A percentile compares a stretch with the other conserved stretches of the same genome.
Evolutionary conservation across 2,888 invertebrate genomes (phyloP).

Genomic region (Melanostoma mellinum): DNA sequence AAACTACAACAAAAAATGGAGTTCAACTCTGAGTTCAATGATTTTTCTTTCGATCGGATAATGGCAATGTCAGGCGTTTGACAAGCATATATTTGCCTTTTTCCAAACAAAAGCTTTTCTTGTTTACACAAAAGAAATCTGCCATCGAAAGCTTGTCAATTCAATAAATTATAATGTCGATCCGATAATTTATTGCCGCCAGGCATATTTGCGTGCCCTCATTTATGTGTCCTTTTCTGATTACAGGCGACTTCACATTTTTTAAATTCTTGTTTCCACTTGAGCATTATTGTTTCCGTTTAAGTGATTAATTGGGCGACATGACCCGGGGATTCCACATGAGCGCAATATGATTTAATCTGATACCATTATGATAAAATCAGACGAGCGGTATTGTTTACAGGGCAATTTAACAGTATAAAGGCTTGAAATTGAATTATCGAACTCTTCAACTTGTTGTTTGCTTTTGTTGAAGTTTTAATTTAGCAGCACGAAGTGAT

Average conservation of each 20-base stretch:
- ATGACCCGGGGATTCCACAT: conserved; percentile 22
- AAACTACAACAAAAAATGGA: too few relatives aligned
- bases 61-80: too few relatives aligned
- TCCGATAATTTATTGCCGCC: too few relatives aligned
- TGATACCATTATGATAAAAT: conserved; percentile 15
- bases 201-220: not conserved
- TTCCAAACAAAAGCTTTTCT: too few relatives aligned
- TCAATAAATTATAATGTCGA: too few relatives aligned
- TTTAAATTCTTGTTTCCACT: not conserved
- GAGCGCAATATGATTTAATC: conserved; percentile 13
- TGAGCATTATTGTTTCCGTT: not conserved
- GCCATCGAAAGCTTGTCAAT: too few relatives aligned
- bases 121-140: too few relatives aligned
- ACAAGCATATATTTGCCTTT: too few relatives aligned
- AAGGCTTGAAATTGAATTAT: conserved; percentile 10
- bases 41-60: too few relatives aligned
- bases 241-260: not conserved
- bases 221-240: not conserved
- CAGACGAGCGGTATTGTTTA: conserved; percentile 17
- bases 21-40: too few relatives aligned
- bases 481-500: not conserved
- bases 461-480: conserved; percentile 3
- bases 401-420: conserved; percentile 25
- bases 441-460: conserved; percentile 10
- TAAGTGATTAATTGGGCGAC: conserved; percentile 18